These are phyloP conservation scores for Gymnoscopelus microlampas DNA, from an alignment of 2,797 vertebrate species.

Conservation along the genomic window DNA sequence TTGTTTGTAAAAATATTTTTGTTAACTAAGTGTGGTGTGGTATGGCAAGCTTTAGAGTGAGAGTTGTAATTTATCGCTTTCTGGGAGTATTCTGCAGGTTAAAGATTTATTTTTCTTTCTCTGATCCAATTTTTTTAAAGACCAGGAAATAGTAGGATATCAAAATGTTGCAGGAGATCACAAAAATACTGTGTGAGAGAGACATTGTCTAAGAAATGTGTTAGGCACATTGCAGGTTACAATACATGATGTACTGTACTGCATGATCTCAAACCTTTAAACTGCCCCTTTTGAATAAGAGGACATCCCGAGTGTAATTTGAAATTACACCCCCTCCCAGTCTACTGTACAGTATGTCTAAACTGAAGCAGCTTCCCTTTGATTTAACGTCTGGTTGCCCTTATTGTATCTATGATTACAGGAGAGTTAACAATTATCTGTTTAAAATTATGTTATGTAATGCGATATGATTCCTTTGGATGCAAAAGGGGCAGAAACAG, in stretches of 20 bases:
- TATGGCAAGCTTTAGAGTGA: constrained; percentile 78
- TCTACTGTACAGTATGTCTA: neutral
- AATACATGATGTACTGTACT: constrained; percentile 37
- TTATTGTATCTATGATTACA: constrained; percentile 25
- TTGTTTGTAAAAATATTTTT: constrained; percentile 88
- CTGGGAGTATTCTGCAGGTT: constrained; percentile 50
- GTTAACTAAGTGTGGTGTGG: constrained; percentile 86
- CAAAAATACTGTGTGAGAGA: neutral
- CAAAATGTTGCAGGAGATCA: constrained; percentile 29
- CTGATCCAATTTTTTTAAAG: constrained; percentile 19
- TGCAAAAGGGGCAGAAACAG: constrained; percentile 5
- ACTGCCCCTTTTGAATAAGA: constrained; percentile 29
- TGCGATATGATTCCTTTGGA: constrained; percentile 24
- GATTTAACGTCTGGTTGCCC: constrained; percentile 23
- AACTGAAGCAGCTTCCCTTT: constrained; percentile 30
- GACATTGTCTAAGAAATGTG: neutral
- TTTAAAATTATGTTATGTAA: constrained; percentile 16
- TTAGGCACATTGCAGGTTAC: constrained; percentile 40
- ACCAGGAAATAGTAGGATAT: neutral
- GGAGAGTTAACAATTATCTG: constrained; percentile 12
- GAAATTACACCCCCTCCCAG: neutral
- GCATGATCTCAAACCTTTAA: constrained; percentile 28
- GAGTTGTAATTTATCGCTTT: constrained; percentile 70
- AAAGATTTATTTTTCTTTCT: constrained; percentile 30
- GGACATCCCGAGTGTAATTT: neutral